These are phyloP conservation scores for Mythimna ferrago DNA, from an alignment of 2,888 invertebrate genomes.

Conservation along the genomic window DNA sequence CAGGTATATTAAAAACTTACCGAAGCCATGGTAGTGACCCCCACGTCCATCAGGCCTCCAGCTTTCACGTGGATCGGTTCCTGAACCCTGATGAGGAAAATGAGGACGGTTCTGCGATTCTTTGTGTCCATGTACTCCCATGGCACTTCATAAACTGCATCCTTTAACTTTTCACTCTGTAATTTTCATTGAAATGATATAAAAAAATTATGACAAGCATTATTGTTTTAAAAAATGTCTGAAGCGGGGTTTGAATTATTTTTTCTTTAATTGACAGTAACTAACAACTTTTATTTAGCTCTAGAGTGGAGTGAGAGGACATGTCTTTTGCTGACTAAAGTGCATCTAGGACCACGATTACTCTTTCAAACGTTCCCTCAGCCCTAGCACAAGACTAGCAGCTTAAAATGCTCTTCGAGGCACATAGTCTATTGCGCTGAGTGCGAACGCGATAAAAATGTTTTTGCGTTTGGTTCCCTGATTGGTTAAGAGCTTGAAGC, in stretches of 20 bases:
- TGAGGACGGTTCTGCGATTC: constrained; percentile 53
- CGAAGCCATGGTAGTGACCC: constrained; percentile 65
- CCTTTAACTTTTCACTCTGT: constrained; percentile 57
- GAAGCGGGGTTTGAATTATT: not conserved
- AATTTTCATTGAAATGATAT: not conserved
- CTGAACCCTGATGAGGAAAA: constrained; percentile 64
- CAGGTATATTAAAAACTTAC: constrained; percentile 37
- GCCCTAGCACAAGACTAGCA: too few relatives aligned
- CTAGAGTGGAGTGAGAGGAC: too few relatives aligned
- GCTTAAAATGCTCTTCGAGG: too few relatives aligned
- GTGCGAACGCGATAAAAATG: too few relatives aligned
- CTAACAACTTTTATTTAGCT: too few relatives aligned
- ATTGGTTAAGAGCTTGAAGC: too few relatives aligned
- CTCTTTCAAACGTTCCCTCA: too few relatives aligned
- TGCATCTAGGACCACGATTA: too few relatives aligned
- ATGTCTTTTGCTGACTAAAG: too few relatives aligned
- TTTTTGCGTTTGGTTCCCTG: too few relatives aligned
- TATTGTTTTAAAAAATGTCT: not conserved
- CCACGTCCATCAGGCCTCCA: constrained; percentile 61
- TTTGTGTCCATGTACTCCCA: constrained; percentile 68
- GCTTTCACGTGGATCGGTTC: constrained; percentile 64
- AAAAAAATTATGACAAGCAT: not conserved
- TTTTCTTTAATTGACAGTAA: too few relatives aligned
- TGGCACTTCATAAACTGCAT: constrained; percentile 59
- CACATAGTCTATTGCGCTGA: too few relatives aligned